A percentile compares a stretch with the other conserved stretches of the same genome.
These are phyloP conservation scores for Lacerta viridis DNA, from an alignment of 2,797 vertebrate species.

Conservation along the genomic window DNA sequence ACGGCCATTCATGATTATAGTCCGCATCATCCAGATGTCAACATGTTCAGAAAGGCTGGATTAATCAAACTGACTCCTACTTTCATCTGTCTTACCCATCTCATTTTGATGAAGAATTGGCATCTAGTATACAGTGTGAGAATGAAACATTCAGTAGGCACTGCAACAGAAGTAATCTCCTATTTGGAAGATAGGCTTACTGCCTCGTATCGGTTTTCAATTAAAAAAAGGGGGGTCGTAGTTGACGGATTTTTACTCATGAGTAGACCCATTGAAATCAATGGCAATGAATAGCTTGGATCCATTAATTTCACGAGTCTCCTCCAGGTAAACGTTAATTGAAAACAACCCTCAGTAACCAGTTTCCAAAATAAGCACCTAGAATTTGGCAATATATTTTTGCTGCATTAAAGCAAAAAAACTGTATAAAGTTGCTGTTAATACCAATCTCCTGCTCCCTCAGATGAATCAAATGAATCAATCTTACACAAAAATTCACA, in stretches of 20 bases:
- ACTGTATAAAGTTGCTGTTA: not conserved
- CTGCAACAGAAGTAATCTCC: not conserved
- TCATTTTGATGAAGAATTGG: not conserved
- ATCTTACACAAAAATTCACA: not conserved
- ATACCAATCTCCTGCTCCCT: not conserved
- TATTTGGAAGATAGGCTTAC: not conserved
- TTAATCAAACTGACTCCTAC: not conserved
- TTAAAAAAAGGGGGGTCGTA: not conserved
- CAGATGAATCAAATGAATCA: not conserved
- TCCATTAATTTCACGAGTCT: no score
- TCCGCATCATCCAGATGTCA: no score
- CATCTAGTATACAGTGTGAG: not conserved
- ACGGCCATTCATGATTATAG: no score
- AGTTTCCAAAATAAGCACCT: constrained; percentile 10
- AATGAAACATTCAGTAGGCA: not conserved
- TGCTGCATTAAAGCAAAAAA: not conserved
- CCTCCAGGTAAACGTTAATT: no score
- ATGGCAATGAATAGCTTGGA: no score
- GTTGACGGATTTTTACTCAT: no score
- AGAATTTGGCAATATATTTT: not conserved
- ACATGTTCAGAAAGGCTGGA: not conserved
- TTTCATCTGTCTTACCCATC: not conserved
- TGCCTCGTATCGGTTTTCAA: constrained; percentile 2
- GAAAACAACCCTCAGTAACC: not conserved
- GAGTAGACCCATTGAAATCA: no score